Conservation (phyloP, 2,113 vertebrate species). For the Girardinichthys multiradiatus region DNA sequence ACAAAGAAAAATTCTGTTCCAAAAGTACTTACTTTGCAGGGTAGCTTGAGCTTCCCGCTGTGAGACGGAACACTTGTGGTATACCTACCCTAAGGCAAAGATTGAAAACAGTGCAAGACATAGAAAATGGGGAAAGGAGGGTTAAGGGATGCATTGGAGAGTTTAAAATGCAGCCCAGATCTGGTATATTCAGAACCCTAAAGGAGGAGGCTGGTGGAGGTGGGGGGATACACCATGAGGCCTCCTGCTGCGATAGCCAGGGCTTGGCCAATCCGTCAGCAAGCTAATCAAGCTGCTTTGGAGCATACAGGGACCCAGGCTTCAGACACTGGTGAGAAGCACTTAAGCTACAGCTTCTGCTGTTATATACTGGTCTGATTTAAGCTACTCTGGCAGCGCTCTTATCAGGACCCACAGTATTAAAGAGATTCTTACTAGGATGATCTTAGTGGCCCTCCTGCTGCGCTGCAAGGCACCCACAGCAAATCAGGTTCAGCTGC, state of each 20-base stretch:
- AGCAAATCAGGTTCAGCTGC: conserved; percentile 35
- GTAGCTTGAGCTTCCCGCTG: conserved; percentile 35
- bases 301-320: conserved; percentile 46
- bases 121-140: conserved; percentile 24
- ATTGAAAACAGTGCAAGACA: conserved; percentile 43
- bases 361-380: conserved; percentile 68
- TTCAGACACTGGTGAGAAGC: conserved; percentile 39
- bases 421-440: conserved; percentile 65
- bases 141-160: background rate
- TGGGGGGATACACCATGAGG: conserved; percentile 8
- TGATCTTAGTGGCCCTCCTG: conserved; percentile 61
- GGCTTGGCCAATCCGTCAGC: conserved; percentile 69
- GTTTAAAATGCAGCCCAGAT: conserved; percentile 51
- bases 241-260: conserved; percentile 63
- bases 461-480: conserved; percentile 52
- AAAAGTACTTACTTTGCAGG: conserved; percentile 17
- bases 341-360: conserved; percentile 54
- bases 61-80: conserved; percentile 34
- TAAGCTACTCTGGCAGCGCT: conserved; percentile 56
- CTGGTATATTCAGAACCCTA: conserved; percentile 26
- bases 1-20: conserved; percentile 12
- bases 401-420: conserved; percentile 65
- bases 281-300: conserved; percentile 75
- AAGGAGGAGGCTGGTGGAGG: background rate
- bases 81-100: conserved; percentile 29